Base-by-base conservation (phyloP, 1,140 invertebrate species). In the Lepidostoma basale region DNA sequence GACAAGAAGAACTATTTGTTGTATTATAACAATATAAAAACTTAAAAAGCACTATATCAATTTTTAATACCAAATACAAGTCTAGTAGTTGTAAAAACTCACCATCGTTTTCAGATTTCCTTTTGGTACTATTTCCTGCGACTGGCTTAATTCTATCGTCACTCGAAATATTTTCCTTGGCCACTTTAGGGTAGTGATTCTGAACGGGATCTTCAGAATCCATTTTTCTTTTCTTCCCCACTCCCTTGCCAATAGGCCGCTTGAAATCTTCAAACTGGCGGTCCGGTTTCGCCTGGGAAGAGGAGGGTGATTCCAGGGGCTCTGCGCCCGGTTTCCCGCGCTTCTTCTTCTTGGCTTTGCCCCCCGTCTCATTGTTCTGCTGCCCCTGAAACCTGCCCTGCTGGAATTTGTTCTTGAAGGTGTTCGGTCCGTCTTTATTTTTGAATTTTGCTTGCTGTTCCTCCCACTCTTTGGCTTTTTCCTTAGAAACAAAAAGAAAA, bases 401-500 rank as follows among this genome's bases (percentile, higher is more conserved):
- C 9, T 56, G 63, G 14, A 56, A 25, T 42, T 68, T 64, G 40
- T 45, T 68, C 28, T 52, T 62, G 36, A 8, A 36, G 39, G 30
- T 68, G 18, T 49, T 44, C 2, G 22, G 28, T 10, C 42, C 44
- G n/a, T 65, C 65, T 8, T 42, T 60, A 12, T n/a, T n/a, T 16
- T 62, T 47, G 39, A 22, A 65, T 25, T 49, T 64, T 9, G 62
- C 49, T n/a, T 68, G 62, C 22, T 20, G 30, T 14, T 66, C 70
- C 12, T 68, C 62, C 70, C 70, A 72, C 40, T 72, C 70, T 33
- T 22, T 60, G 26, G 70, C 66, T 56, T 69, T 72, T 16, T 44
- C 66, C 70, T 72, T 25, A n/a, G n/a, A n/a, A n/a, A n/a, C n/a
- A n/a, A 30, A 66, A 69, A n/a, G 33, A 39, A 59, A 65, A 69